phyloP scores from a whole-genome alignment of 2,888 invertebrate genomes.

The Celastrina argiolus region DNA sequence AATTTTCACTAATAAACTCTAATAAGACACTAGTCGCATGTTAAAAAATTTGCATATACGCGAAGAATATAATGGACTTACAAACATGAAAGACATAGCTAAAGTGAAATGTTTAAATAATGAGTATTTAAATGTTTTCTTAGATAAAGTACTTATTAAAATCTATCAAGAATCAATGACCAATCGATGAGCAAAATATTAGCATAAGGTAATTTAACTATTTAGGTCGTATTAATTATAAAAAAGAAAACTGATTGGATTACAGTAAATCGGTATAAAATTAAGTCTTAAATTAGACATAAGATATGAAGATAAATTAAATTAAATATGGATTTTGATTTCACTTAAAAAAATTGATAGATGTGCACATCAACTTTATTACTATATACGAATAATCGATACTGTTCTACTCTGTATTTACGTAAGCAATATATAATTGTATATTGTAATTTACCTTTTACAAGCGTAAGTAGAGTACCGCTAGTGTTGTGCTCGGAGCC shows the following conservation, averaged over 20 bases:
- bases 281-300: background rate
- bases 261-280: background rate
- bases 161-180: background rate
- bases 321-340: background rate
- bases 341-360: too few species aligned
- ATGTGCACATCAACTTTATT: too few species aligned
- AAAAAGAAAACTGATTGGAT: background rate
- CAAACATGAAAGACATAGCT: too few species aligned
- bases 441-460: background rate
- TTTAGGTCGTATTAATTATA: background rate
- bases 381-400: too few species aligned
- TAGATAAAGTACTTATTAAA: background rate
- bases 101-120: background rate
- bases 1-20: too few species aligned
- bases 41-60: too few species aligned
- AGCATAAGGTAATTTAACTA: background rate
- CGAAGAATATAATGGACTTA: too few species aligned
- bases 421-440: too few species aligned
- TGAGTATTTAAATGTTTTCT: background rate
- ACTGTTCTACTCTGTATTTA: too few species aligned
- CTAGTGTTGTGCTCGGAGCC: background rate
- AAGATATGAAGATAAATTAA: background rate
- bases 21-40: too few species aligned
- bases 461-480: conserved; percentile 1
- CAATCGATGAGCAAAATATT: background rate